Evolutionary conservation across 2,888 invertebrate species (phyloP).

Genomic region (Steromphala cineraria): DNA sequence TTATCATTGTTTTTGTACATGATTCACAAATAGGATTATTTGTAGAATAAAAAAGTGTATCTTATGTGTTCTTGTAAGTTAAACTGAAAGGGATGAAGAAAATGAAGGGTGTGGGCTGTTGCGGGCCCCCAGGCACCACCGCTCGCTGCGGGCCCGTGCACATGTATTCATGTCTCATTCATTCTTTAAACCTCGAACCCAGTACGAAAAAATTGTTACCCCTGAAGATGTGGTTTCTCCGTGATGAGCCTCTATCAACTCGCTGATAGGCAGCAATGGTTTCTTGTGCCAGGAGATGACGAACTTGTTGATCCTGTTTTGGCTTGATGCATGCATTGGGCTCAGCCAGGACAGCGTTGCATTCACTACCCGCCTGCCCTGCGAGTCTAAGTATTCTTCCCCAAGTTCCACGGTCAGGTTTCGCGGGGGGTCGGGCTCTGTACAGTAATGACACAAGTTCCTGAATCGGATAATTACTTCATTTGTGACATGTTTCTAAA

Average conservation of each 20-base stretch:
- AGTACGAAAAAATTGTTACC: slow-evolving; percentile 6
- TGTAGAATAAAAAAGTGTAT: no score
- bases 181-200: no score
- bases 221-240: slow-evolving; percentile 17
- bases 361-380: slow-evolving; percentile 15
- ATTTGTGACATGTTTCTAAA: no score
- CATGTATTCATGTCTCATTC: no score
- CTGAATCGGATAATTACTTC: no score
- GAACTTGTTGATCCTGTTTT: slow-evolving; percentile 31
- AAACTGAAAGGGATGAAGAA: no score
- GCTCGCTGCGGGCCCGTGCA: no score
- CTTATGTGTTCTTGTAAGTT: no score
- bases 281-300: slow-evolving; percentile 30
- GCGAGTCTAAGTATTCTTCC: not conserved
- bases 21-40: no score
- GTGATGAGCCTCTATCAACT: slow-evolving; percentile 32
- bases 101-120: no score
- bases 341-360: slow-evolving; percentile 36
- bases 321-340: slow-evolving; percentile 26
- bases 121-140: no score
- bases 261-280: slow-evolving; percentile 27
- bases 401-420: slow-evolving; percentile 22
- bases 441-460: not conserved
- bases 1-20: no score
- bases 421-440: slow-evolving; percentile 37